phyloP scores from a whole-genome alignment of 2,888 invertebrate genomes.

The Tetranychus piercei region DNA sequence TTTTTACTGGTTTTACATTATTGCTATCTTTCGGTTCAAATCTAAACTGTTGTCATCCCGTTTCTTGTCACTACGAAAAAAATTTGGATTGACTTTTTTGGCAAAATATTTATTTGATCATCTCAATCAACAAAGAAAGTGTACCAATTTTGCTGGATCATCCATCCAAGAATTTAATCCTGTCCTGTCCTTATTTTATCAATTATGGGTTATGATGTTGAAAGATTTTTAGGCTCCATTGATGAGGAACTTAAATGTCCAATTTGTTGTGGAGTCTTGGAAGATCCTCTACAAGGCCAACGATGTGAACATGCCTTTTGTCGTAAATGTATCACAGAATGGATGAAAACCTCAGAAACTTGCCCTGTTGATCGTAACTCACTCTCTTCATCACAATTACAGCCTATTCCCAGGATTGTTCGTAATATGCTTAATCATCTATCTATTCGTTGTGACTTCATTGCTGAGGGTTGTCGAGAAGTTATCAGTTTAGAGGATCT shows the following conservation, averaged over 20 bases:
- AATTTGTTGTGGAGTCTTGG: conserved; percentile 13
- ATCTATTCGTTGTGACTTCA: conserved; percentile 11
- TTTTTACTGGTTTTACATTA: too few relatives aligned
- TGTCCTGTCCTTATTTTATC: too few relatives aligned
- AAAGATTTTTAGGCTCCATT: conserved; percentile 7
- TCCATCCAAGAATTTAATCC: too few relatives aligned
- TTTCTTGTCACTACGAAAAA: too few relatives aligned
- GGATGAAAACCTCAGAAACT: conserved; percentile 13
- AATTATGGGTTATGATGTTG: conserved; percentile 14
- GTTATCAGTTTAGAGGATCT: conserved; percentile 9
- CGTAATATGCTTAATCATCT: conserved; percentile 15
- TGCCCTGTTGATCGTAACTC: conserved; percentile 14
- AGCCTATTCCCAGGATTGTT: conserved; percentile 12
- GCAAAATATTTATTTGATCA: too few relatives aligned
- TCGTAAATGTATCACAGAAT: conserved; percentile 15
- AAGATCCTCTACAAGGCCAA: conserved; percentile 13
- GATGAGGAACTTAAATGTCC: conserved; percentile 15
- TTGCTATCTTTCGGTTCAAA: too few relatives aligned
- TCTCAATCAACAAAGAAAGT: too few relatives aligned
- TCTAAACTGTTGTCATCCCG: too few relatives aligned
- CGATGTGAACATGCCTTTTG: conserved; percentile 15
- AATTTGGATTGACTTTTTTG: too few relatives aligned
- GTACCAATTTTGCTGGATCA: too few relatives aligned
- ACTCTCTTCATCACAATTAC: conserved; percentile 3
- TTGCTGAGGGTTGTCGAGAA: conserved; percentile 9